Base-by-base conservation (phyloP, 2,113 vertebrate species). In the Salvelinus fontinalis region DNA sequence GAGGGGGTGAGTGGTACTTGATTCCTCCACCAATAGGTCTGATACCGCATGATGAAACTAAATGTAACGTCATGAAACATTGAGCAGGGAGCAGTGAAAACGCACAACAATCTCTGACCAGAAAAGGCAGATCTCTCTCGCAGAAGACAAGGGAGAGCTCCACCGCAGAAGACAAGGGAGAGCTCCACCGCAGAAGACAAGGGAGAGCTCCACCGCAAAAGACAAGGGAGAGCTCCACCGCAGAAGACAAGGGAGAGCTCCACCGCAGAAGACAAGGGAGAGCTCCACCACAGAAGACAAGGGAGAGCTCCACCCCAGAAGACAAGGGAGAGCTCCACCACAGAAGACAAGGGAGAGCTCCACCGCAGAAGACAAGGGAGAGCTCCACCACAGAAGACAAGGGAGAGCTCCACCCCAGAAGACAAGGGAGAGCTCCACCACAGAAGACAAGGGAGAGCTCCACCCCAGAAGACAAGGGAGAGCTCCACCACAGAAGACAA, bases 31-130 rank as follows among this genome's bases (percentile, higher is more conserved):
- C n/a, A 75, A 83, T 67, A 70, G 73, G 76, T 78, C 73, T 68
- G 70, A 85, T 71, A 67, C 76, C 71, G 79, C 71, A 73, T 90
- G 89, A 90, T 82, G 86, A 84, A 88, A 89, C 80, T 14, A 27
- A 73, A 57, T 59, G 89, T 74, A 89, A 86, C 24, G 14, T 62
- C 60, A 12, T 65, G 77, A 84, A 59, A 66, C 34, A 62, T 27
- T 22, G 26, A 24, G 14, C 29, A 7, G 5, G 75, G 57, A 49
- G 26, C 66, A 29, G 29, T 5, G 5, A 75, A 49, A 44, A 75
- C 77, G 0, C 51, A 54, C 13, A 54, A 16, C 51, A 54, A 54
- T 18, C 51, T 54, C 51, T 1, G 51, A 54, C 51, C 11, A 51
- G 3, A 51, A 11, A 16, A 51, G 34, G 34, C 6, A 14, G 49